A percentile compares a stretch with the other conserved stretches of the same genome.
These are phyloP conservation scores for Cerastis rubricosa DNA, from an alignment of 2,888 invertebrate genomes.

Conservation along the genomic window DNA sequence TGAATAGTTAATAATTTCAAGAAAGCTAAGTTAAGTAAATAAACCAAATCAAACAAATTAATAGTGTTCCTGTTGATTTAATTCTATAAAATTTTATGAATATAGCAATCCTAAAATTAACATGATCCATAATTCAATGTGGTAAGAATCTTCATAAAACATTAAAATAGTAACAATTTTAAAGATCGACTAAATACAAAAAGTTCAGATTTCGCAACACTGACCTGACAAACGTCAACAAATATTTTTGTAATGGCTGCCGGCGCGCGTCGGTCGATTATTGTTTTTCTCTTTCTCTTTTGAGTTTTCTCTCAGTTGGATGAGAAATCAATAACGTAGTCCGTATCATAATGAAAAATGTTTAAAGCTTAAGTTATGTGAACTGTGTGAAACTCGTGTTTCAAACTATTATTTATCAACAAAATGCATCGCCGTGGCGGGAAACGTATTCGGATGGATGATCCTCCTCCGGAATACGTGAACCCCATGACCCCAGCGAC, in stretches of 20 bases:
- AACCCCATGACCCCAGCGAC: constrained; percentile 91
- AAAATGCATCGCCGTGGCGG: constrained; percentile 96
- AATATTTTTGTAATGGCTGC: constrained; percentile 41
- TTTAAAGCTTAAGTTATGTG: constrained; percentile 45
- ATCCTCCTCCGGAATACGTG: constrained; percentile 96
- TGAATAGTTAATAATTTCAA: too few species aligned
- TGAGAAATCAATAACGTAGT: constrained; percentile 57
- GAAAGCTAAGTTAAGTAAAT: too few species aligned
- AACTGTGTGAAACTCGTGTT: constrained; percentile 23
- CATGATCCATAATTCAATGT: too few species aligned
- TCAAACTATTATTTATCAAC: constrained; percentile 42
- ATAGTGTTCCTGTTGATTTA: too few species aligned
- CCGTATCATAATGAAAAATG: neutral
- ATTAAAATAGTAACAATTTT: too few species aligned
- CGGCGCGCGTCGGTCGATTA: constrained; percentile 47
- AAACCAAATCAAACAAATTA: too few species aligned
- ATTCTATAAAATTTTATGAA: too few species aligned
- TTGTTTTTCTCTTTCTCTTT: constrained; percentile 29
- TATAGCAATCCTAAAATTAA: too few species aligned
- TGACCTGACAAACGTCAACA: constrained; percentile 1
- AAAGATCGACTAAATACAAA: neutral
- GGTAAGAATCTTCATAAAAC: too few species aligned
- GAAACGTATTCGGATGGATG: constrained; percentile 98
- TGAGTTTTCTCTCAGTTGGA: constrained; percentile 10
- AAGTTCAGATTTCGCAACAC: neutral